A percentile compares a stretch with the other conserved stretches of the same genome.
Conservation (phyloP, 1,140 invertebrate species). For the Drosophila pandora region DNA sequence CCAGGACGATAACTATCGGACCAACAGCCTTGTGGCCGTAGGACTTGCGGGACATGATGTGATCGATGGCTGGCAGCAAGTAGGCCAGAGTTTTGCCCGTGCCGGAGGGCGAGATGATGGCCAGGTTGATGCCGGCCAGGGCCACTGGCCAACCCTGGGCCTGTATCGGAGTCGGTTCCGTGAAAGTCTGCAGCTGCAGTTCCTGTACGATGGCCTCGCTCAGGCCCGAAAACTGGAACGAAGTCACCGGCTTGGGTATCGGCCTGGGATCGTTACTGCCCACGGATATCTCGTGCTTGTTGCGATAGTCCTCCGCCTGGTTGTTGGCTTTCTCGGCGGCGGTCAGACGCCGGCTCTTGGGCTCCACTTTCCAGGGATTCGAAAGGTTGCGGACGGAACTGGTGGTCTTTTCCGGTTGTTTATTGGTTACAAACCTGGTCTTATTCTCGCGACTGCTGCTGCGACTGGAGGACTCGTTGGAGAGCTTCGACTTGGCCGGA, state of each 20-base stretch:
- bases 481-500: too few relatives aligned
- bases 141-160: slow-evolving; percentile 95
- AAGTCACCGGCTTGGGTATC: slow-evolving; percentile 8
- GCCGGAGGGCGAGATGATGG: slow-evolving; percentile 26
- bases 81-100: slow-evolving; percentile 92
- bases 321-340: neutral
- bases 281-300: neutral
- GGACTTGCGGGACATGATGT: slow-evolving; percentile 93
- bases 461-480: too few relatives aligned
- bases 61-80: slow-evolving; percentile 91
- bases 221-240: neutral
- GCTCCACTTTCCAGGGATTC: neutral
- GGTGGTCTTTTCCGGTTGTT: neutral
- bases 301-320: neutral
- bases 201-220: neutral
- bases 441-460: too few relatives aligned
- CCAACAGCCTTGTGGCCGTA: slow-evolving; percentile 90
- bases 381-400: neutral
- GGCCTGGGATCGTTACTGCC: neutral
- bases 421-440: neutral
- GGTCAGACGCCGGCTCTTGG: neutral
- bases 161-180: slow-evolving; percentile 92
- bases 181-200: slow-evolving; percentile 85
- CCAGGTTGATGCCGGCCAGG: slow-evolving; percentile 92
- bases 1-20: slow-evolving; percentile 93